Percentiles rank a stretch among this genome's conserved stretches.
Evolutionary conservation across 2,888 invertebrate genomes (phyloP).

Genomic region (Chironomus riparius): DNA sequence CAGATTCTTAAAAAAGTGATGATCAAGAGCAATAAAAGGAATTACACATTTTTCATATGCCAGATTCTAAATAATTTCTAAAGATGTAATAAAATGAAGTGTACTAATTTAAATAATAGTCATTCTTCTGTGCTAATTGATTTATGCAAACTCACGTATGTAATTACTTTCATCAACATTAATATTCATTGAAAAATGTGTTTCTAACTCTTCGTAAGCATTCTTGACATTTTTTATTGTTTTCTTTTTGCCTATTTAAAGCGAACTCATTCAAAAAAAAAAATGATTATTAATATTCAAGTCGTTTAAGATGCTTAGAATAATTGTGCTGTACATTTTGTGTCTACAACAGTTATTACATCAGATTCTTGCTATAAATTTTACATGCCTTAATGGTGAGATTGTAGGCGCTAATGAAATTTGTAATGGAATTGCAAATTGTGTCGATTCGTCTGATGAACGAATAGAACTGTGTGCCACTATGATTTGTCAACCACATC

Average conservation of each 20-base stretch:
- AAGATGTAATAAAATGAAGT: no score
- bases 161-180: no score
- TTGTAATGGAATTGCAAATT: constrained; percentile 32
- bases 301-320: neutral
- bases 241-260: neutral
- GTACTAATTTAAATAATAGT: no score
- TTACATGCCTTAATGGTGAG: constrained; percentile 32
- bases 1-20: no score
- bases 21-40: no score
- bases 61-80: no score
- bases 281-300: neutral
- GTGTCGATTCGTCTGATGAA: constrained; percentile 33
- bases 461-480: constrained; percentile 31
- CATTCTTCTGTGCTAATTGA: no score
- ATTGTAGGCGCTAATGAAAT: constrained; percentile 30
- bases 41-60: no score
- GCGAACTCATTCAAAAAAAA: neutral
- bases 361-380: constrained; percentile 25
- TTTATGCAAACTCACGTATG: no score
- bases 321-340: neutral
- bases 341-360: neutral
- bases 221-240: neutral
- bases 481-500: constrained; percentile 31
- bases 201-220: no score
- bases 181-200: no score